These are phyloP conservation scores for Coryphaenoides rupestris DNA, from an alignment of 2,113 vertebrate species.

Conservation along the genomic window DNA sequence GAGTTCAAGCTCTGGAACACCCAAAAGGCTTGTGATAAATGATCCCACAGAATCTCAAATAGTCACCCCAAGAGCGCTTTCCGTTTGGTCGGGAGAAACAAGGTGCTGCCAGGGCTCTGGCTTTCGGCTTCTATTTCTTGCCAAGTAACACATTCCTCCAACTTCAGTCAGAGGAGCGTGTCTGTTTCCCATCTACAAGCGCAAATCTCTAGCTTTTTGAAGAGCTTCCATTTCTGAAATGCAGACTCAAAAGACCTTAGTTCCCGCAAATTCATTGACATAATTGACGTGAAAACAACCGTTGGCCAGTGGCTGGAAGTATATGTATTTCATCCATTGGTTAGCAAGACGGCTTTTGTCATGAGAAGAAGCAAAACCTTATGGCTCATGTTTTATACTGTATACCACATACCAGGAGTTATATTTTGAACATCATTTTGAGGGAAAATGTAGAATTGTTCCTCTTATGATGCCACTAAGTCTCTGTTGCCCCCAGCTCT, in stretches of 20 bases:
- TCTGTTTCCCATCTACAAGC: neutral
- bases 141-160: conserved; percentile 55
- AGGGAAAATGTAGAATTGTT: too few relatives aligned
- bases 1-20: conserved; percentile 45
- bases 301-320: neutral
- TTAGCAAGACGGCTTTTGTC: neutral
- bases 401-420: too few relatives aligned
- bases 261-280: neutral
- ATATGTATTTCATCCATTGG: neutral
- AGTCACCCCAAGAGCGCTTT: conserved; percentile 48
- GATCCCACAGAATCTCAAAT: conserved; percentile 47
- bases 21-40: conserved; percentile 37
- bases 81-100: conserved; percentile 41
- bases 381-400: neutral
- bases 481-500: neutral
- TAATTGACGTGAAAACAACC: neutral
- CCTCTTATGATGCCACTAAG: too few relatives aligned
- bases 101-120: conserved; percentile 42
- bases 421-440: too few relatives aligned
- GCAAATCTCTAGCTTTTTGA: too few relatives aligned
- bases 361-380: neutral
- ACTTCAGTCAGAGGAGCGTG: conserved; percentile 42
- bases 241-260: neutral
- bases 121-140: conserved; percentile 15
- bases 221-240: neutral